These are phyloP conservation scores for Hydrocynus forskahlii DNA, from an alignment of 2,797 vertebrate genomes.

Conservation along the genomic window DNA sequence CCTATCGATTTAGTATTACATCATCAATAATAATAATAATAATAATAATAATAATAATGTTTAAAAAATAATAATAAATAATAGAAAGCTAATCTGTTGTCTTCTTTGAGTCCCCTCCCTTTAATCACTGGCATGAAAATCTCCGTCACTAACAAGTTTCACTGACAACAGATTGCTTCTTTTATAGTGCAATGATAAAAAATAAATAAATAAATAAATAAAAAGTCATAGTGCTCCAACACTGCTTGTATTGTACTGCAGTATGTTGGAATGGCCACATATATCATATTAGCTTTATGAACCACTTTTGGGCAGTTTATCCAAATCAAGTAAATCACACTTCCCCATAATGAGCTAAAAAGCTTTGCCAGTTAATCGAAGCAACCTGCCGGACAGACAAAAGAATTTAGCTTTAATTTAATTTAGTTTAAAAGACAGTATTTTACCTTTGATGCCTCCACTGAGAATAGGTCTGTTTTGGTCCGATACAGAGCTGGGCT, in stretches of 20 bases:
- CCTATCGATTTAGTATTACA: too few species aligned
- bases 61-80: too few species aligned
- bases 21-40: too few species aligned
- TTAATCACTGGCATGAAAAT: too few species aligned
- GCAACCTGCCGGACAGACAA: neutral
- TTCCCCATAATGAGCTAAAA: too few species aligned
- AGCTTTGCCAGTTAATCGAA: too few species aligned
- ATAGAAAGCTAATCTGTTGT: too few species aligned
- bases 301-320: neutral
- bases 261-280: neutral
- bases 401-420: neutral
- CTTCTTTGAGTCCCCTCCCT: too few species aligned
- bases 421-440: neutral
- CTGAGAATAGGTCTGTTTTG: slow-evolving; percentile 83
- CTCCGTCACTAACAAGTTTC: too few species aligned
- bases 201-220: neutral
- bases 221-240: neutral
- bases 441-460: slow-evolving; percentile 87
- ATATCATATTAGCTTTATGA: neutral
- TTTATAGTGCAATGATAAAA: neutral
- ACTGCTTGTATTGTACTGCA: neutral
- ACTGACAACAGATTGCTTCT: neutral
- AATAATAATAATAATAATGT: too few species aligned
- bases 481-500: slow-evolving; percentile 81
- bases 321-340: too few species aligned